Evolutionary conservation across 1,140 invertebrate species (phyloP).

Genomic region (Heliothis subflexa): DNA sequence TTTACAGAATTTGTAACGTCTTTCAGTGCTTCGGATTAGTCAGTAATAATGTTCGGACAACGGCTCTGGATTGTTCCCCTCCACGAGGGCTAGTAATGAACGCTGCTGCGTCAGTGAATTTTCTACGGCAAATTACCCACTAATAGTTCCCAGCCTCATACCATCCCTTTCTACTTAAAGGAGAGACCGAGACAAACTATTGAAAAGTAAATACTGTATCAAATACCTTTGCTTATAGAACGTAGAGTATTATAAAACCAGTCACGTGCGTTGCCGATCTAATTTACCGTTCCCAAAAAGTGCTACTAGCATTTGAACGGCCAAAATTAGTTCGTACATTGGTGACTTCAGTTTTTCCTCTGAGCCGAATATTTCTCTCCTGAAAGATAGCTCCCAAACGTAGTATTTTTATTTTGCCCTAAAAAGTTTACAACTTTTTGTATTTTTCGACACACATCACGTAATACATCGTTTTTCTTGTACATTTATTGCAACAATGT

Average conservation of each 20-base stretch:
- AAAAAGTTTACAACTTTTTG: not conserved
- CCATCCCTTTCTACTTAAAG: slow-evolving; percentile 49
- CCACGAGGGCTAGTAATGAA: slow-evolving; percentile 62
- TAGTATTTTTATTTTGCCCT: not conserved
- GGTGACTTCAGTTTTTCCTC: slow-evolving; percentile 31
- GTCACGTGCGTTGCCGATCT: slow-evolving; percentile 73
- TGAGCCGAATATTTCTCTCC: slow-evolving; percentile 6
- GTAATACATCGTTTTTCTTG: not conserved
- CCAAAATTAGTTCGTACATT: slow-evolving; percentile 68
- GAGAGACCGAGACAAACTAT: slow-evolving; percentile 57
- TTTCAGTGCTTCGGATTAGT: slow-evolving; percentile 58
- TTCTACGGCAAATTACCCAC: slow-evolving; percentile 55
- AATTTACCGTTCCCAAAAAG: slow-evolving; percentile 77
- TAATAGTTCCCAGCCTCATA: slow-evolving; percentile 57
- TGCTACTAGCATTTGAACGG: slow-evolving; percentile 70
- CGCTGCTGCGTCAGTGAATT: slow-evolving; percentile 63
- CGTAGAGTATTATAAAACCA: slow-evolving; percentile 66
- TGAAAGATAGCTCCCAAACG: slow-evolving; percentile 7
- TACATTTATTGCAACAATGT: not conserved
- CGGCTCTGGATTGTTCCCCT: slow-evolving; percentile 58
- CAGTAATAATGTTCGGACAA: slow-evolving; percentile 59
- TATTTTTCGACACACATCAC: too few relatives aligned
- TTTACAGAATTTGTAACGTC: slow-evolving; percentile 62
- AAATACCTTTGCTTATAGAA: slow-evolving; percentile 59
- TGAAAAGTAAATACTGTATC: slow-evolving; percentile 64